A percentile compares a stretch with the other conserved stretches of the same genome.
phyloP scores from a whole-genome alignment of 2,797 vertebrate genomes.

The Myiotriccus ornatus region DNA sequence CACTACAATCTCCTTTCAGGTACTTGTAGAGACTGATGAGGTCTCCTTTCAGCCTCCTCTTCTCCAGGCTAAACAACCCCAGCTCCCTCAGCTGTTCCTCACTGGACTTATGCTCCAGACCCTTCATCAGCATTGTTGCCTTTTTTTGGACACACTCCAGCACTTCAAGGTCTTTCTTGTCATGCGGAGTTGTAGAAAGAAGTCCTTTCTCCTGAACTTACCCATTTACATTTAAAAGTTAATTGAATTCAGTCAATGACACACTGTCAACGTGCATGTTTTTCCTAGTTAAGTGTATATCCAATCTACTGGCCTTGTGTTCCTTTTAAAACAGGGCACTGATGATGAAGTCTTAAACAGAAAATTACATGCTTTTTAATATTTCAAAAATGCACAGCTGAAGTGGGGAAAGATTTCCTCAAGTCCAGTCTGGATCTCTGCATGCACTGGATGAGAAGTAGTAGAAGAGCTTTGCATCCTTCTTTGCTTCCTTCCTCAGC shows the following conservation, averaged over 20 bases:
- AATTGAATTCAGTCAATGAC: neutral
- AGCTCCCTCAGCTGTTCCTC: neutral
- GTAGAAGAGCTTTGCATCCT: neutral
- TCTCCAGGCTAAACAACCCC: neutral
- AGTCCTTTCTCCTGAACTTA: neutral
- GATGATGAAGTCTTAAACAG: neutral
- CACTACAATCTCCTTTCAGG: neutral
- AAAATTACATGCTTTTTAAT: neutral
- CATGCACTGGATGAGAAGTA: neutral
- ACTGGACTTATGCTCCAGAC: neutral
- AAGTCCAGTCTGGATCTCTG: neutral
- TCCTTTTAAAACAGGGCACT: neutral
- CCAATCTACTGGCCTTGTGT: neutral
- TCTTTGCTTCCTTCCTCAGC: neutral
- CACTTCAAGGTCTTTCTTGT: neutral
- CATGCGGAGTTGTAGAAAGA: neutral
- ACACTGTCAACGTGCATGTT: neutral
- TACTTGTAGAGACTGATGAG: accelerated
- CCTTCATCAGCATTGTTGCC: neutral
- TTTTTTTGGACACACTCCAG: neutral
- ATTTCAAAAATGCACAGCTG: neutral
- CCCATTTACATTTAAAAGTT: neutral
- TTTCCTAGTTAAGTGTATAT: neutral
- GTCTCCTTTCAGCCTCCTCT: no score
- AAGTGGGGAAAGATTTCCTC: neutral